Evolutionary conservation across 2,888 invertebrate species (phyloP), one percentile per base, ranked within the genome.

Genomic region (Chloroclysta siterata): DNA sequence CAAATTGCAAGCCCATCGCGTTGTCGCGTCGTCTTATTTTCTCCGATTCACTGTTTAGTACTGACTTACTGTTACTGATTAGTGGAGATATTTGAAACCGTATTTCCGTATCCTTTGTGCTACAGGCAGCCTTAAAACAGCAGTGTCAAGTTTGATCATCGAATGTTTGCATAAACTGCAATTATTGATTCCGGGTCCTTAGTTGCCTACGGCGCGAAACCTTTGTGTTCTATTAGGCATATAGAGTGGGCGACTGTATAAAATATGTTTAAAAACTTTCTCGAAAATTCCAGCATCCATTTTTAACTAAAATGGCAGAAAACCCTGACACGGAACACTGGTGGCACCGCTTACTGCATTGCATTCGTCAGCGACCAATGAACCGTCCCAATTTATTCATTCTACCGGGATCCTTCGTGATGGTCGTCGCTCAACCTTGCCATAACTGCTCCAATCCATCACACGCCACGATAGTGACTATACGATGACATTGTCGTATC

Each of bases 11-110:
- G 44, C 14, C 14, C 55, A 50, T 72, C 71, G 72, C 66, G 60
- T 66, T 65, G 74, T 69, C 68, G 76, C 75, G 73, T 76, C 77
- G 77, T 80, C 78, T 79, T 66, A 76, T 71, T 74, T 66, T 70
- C 73, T 72, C 72, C 71, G 17, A 10, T 46, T 10, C 8, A 17
- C 17, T 14, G 44, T 44, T 44, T 44, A 39, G 8, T 39, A 3
- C 36, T 3, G 36, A 39, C 11, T 39, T 39, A 1, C 8, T 11
- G 3, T 3, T 0, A 2, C 8, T 39, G 36, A 7, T n/a, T 8
- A 39, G 11, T 7, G 3, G 11, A 11, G 11, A 39, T 39, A 39
- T 11, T 39, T 39, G 11, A 39, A 39, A 39, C 36, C 11, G 8
- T 2, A 8, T 2, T 39, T 39, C 11, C 4, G 2, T 11, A 6